Base-by-base conservation (phyloP, 1,140 invertebrate species). In the Homarus americanus region DNA sequence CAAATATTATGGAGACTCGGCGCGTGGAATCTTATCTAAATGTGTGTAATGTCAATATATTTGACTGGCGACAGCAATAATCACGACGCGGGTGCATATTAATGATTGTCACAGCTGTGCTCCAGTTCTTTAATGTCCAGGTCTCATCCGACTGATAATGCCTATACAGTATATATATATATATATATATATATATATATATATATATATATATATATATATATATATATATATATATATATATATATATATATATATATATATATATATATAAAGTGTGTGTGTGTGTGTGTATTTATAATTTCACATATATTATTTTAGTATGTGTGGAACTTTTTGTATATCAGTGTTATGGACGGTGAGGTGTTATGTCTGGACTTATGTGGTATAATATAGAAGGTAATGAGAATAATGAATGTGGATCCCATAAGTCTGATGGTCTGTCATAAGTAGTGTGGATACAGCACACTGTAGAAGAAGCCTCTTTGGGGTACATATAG, bases 121-220 rank as follows among this genome's bases (percentile, higher is more conserved):
- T 0, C 44, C 0, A 10, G 44, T 49, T 10, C 15, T 49, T 49
- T 49, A 49, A n/a, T n/a, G 44, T 49, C 44, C 44, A 7, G 0
- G 7, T 49, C 44, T 15, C 0, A 10, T 15, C 15, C 44, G 44
- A 10, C 15, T 49, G 44, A 15, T 49, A 15, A 58, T 58, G 53
- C 24, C 4, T 58, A 4, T 58, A 4, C 1, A 0, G 0, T 69
- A 69, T 69, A 69, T 69, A 69, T 69, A 69, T 69, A 32, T 69
- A 69, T 69, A 69, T 69, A 69, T 69, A 69, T 69, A 32, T 69
- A 69, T 69, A 69, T 69, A 69, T 69, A 32, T 69, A 69, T 69
- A 69, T 69, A 69, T 69, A 69, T 69, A 69, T 69, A 69, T 69
- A 32, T 69, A 69, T 69, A 69, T 69, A 69, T 69, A 69, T 69